Evolutionary conservation across 2,113 vertebrate species (phyloP).

Genomic region (Leiothrix lutea): DNA sequence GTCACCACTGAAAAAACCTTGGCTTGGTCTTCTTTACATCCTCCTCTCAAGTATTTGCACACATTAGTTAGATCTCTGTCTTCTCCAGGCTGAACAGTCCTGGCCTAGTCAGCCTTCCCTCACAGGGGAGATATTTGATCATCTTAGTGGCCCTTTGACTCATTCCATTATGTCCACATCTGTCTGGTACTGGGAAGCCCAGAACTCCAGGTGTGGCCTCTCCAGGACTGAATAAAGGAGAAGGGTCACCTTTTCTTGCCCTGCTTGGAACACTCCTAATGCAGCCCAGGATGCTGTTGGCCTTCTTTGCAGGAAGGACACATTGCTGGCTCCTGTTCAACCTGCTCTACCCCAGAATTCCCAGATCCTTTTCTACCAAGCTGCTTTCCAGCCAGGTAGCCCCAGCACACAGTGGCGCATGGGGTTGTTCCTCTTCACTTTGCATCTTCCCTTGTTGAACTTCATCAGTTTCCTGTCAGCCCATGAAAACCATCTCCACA

Average conservation of each 20-base stretch:
- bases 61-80: neutral
- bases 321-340: neutral
- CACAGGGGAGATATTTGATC: neutral
- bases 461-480: neutral
- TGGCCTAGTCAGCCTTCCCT: neutral
- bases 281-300: neutral
- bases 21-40: neutral
- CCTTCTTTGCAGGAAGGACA: neutral
- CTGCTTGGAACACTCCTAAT: neutral
- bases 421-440: neutral
- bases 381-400: neutral
- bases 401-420: neutral
- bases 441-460: neutral
- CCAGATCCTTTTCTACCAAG: neutral
- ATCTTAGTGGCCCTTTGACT: neutral
- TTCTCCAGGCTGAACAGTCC: neutral
- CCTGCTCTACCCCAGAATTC: neutral
- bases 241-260: neutral
- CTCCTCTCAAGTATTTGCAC: neutral
- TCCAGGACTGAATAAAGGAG: neutral
- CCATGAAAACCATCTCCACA: neutral
- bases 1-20: neutral
- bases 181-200: neutral
- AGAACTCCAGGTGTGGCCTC: neutral
- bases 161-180: neutral